Base-by-base conservation (phyloP, 2,113 vertebrate species). In the Bujurquina vittata region DNA sequence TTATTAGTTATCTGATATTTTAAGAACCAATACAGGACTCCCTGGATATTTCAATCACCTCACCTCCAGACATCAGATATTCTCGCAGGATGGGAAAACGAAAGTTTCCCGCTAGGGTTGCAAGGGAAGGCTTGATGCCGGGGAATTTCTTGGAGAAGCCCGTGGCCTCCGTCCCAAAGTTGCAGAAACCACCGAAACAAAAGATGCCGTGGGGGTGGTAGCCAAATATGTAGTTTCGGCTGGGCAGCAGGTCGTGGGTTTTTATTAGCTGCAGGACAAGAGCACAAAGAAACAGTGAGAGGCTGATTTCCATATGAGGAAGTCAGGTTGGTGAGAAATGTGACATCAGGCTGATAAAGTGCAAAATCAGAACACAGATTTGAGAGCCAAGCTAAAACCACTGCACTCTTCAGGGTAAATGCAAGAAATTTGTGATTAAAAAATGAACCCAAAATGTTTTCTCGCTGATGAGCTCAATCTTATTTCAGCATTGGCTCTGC, bases 121-220 rank as follows among this genome's bases (percentile, higher is more conserved):
- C 98, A 78, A 99, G 93, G 72, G 97, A 98, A 0, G 97, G 97
- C 75, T 95, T 95, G 76, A 99, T 99, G 33, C 98, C 98, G 0
- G 98, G 98, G 86, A 99, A 99, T 81, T 98, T 98, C 92, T 97
- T 97, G 88, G 97, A 91, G 52, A 99, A 97, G 55, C 97, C 97
- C 0, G 98, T 99, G 55, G 98, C 98, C 86, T 99, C 98, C 0
- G 98, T 99, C 61, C 97, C 96, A 74, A 99, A 99, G 95, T 99
- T 99, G 88, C 98, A 99, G 93, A 99, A 99, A 35, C 96, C 98
- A 0, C 98, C 98, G 2, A 99, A 94, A 79, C 97, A 96, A 93
- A 99, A 96, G 93, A 99, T 98, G 65, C 98, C 98, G 0, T 99
- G 98, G 0, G 98, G 98, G 75, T 99, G 98, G 94, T 97, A 98